A percentile compares a stretch with the other conserved stretches of the same genome.
phyloP scores from a whole-genome alignment of 2,888 invertebrate species.

The Hypercompe scribonia region DNA sequence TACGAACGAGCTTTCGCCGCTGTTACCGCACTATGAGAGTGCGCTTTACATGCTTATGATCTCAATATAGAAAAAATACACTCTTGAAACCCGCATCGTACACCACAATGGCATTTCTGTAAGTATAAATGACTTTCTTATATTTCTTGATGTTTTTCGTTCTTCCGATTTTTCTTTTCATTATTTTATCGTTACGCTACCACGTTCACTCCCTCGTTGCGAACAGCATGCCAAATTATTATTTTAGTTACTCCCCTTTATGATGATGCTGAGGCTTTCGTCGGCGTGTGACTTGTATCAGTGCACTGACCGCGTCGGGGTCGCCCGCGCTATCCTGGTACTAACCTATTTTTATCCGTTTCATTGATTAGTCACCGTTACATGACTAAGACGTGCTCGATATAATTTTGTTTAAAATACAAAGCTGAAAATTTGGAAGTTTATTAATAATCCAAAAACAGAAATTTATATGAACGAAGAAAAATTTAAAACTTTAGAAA shows the following conservation, averaged over 20 bases:
- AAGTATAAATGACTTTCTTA: constrained; percentile 74
- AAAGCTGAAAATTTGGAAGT: constrained; percentile 25
- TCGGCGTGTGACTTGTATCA: constrained; percentile 84
- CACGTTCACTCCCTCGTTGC: constrained; percentile 86
- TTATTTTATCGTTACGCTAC: constrained; percentile 83
- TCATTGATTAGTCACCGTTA: constrained; percentile 43
- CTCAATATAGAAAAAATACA: constrained; percentile 69
- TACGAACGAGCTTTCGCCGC: constrained; percentile 62
- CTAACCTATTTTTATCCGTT: constrained; percentile 79
- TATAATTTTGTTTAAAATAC: constrained; percentile 23
- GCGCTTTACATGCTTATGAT: constrained; percentile 78
- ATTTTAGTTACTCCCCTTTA: constrained; percentile 78
- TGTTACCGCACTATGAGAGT: constrained; percentile 82
- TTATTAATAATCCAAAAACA: background rate
- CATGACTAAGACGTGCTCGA: constrained; percentile 35
- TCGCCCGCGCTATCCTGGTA: constrained; percentile 81
- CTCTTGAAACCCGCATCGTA: constrained; percentile 67
- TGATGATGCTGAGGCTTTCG: constrained; percentile 87
- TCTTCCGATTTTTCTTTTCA: constrained; percentile 70
- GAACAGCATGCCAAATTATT: constrained; percentile 86
- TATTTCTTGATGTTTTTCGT: constrained; percentile 79
- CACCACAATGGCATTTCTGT: constrained; percentile 79
- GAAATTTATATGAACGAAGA: background rate
- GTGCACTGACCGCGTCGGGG: constrained; percentile 84
- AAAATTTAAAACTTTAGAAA: background rate